Conservation (phyloP, 2,113 vertebrate genomes). For the Leptobrachium leishanense region DNA sequence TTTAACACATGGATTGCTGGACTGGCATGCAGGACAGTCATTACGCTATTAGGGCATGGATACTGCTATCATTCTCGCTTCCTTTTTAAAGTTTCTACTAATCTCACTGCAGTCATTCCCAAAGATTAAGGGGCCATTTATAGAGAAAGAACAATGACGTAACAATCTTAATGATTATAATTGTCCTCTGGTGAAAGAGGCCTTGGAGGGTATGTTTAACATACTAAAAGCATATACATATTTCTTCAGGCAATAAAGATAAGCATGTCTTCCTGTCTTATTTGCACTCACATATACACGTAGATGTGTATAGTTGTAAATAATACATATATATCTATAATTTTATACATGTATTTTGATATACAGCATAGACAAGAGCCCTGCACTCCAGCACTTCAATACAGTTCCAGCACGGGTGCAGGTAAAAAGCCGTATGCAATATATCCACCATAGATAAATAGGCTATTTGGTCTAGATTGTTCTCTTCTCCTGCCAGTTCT, state of each 20-base stretch:
- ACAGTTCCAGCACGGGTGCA: no score
- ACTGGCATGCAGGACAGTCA: conserved; percentile 28
- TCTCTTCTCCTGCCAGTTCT: no score
- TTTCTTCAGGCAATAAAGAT: not conserved
- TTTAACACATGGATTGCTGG: conserved; percentile 53
- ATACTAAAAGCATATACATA: not conserved
- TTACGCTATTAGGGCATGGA: conserved; percentile 10
- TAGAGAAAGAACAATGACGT: not conserved
- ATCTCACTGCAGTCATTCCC: conserved; percentile 20
- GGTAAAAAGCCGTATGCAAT: no score
- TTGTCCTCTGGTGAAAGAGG: not conserved
- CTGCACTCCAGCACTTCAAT: no score
- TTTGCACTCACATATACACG: not conserved
- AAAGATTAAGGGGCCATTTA: conserved; percentile 18
- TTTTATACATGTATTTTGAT: no score
- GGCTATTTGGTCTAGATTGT: no score
- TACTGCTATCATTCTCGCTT: conserved; percentile 9
- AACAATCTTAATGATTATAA: not conserved
- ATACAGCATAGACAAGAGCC: conserved; percentile 1
- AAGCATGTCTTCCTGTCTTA: not conserved
- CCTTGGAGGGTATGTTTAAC: conserved; percentile 1
- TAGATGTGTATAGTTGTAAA: not conserved
- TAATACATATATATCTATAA: no score
- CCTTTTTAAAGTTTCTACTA: conserved; percentile 16
- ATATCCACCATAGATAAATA: no score